phyloP scores from a whole-genome alignment of 2,888 invertebrate genomes.

The Uloborus plumipes region DNA sequence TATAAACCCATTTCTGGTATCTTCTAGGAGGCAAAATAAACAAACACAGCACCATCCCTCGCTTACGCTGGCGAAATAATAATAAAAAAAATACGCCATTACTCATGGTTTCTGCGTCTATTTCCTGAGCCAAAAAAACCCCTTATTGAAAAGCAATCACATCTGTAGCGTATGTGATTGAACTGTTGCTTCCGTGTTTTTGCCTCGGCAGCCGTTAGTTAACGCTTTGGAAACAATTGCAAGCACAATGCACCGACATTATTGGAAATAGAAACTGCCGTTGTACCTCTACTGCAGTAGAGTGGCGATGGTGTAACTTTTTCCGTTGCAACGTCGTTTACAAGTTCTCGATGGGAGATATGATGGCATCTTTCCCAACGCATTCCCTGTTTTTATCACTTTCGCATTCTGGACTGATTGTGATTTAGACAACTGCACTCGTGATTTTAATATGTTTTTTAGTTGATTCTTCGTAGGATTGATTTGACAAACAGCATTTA shows the following conservation, averaged over 20 bases:
- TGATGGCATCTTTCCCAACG: no score
- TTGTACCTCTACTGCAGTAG: conserved; percentile 32
- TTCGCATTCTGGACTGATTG: no score
- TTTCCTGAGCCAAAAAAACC: conserved; percentile 44
- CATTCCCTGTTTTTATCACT: no score
- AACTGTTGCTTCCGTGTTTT: conserved; percentile 52
- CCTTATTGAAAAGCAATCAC: conserved; percentile 38
- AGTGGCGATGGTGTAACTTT: conserved; percentile 28
- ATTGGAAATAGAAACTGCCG: conserved; percentile 50
- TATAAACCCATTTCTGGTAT: not conserved
- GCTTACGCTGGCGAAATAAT: not conserved
- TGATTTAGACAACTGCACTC: no score
- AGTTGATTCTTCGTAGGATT: no score
- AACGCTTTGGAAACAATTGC: conserved; percentile 5
- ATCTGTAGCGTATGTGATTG: conserved; percentile 44
- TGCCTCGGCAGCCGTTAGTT: conserved; percentile 31
- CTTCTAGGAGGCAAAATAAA: no score
- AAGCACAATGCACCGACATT: conserved; percentile 52
- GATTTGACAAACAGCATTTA: no score
- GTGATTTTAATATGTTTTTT: no score
- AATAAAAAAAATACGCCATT: not conserved
- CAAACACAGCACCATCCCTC: no score
- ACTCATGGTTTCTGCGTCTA: conserved; percentile 14
- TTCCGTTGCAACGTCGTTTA: conserved; percentile 2
- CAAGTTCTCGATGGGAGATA: no score